These are phyloP conservation scores for Jordanella pulchra DNA, from an alignment of 2,797 vertebrate genomes.

Conservation along the genomic window DNA sequence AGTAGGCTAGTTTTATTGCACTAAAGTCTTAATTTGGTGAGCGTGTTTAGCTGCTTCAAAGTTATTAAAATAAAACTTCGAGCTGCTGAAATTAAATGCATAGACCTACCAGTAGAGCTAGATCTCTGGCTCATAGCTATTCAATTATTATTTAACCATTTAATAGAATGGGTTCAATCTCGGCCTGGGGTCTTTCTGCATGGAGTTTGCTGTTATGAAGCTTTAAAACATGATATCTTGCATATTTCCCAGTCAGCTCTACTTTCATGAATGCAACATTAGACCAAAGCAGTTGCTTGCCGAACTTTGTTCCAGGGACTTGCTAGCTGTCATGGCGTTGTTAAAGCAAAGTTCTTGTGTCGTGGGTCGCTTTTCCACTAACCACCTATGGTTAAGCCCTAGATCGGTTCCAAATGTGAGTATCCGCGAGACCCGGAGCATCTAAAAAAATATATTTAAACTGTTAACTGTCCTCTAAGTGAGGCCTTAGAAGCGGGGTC, in stretches of 20 bases:
- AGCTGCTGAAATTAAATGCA: background rate
- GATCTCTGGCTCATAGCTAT: no score
- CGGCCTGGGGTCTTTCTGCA: no score
- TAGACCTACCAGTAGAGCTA: background rate
- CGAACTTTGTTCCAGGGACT: slow-evolving; percentile 51
- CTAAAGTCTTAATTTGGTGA: background rate
- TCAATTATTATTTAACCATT: background rate
- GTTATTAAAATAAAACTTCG: background rate
- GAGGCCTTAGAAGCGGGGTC: background rate
- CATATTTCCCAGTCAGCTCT: no score
- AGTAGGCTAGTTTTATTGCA: background rate
- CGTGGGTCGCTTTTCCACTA: slow-evolving; percentile 63
- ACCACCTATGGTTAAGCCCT: slow-evolving; percentile 50
- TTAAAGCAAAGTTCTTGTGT: slow-evolving; percentile 64
- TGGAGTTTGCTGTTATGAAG: background rate
- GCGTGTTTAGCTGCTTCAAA: background rate
- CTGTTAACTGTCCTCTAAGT: background rate
- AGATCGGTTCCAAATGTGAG: slow-evolving; percentile 69
- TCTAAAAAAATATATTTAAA: background rate
- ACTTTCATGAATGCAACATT: slow-evolving; percentile 1
- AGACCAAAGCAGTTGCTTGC: slow-evolving; percentile 52
- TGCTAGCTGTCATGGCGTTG: slow-evolving; percentile 74
- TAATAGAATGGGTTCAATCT: no score
- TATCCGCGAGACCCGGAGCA: slow-evolving; percentile 15
- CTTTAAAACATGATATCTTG: background rate